phyloP scores from a whole-genome alignment of 2,797 vertebrate species.

The Graptemys geographica region DNA sequence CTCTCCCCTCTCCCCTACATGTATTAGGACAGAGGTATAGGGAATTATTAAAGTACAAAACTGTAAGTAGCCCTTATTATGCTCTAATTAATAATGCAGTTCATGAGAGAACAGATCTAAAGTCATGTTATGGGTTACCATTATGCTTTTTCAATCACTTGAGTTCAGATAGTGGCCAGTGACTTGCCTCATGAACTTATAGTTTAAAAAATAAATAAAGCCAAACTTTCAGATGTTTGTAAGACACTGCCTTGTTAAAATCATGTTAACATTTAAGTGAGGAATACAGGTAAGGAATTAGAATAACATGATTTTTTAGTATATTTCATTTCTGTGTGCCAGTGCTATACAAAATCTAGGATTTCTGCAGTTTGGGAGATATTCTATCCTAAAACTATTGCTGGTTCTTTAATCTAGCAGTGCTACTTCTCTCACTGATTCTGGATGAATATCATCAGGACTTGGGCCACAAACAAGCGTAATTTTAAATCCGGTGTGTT shows the following conservation, averaged over 20 bases:
- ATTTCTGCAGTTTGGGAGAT: not conserved
- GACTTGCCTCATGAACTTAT: conserved; percentile 28
- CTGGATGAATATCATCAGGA: not conserved
- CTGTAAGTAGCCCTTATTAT: not conserved
- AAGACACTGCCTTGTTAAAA: not conserved
- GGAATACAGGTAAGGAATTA: not conserved
- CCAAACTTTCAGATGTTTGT: not conserved
- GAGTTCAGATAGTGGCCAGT: not conserved
- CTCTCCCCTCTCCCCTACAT: not conserved
- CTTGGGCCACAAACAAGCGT: not conserved
- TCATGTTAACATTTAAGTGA: conserved; percentile 34
- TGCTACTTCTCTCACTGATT: not conserved
- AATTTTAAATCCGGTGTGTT: not conserved
- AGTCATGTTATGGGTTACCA: not conserved
- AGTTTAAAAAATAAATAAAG: not conserved
- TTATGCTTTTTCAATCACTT: not conserved
- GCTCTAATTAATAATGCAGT: not conserved
- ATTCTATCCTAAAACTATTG: not conserved
- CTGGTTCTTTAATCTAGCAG: conserved; percentile 18
- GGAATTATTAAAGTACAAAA: not conserved
- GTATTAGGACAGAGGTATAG: not conserved
- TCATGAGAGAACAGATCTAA: not conserved
- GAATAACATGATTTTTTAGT: conserved; percentile 14
- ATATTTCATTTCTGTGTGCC: conserved; percentile 34
- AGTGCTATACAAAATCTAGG: not conserved